Conservation (phyloP, 2,888 invertebrate species). For the Crossocerus cetratus region DNA sequence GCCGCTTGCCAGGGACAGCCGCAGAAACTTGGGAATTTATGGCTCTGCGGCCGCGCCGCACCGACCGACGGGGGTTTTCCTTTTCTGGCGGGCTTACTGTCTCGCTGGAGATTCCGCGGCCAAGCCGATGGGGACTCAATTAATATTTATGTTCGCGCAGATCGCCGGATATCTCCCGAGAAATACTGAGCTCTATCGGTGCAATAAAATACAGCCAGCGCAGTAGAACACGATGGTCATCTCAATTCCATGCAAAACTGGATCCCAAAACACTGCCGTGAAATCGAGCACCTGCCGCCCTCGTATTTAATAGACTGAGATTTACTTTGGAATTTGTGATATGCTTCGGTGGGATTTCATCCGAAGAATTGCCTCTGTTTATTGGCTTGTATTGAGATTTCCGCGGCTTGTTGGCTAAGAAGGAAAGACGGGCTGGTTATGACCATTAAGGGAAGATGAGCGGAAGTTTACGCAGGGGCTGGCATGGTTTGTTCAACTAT, state of each 20-base stretch:
- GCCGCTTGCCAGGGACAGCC: slow-evolving; percentile 64
- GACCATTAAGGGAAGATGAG: slow-evolving; percentile 18
- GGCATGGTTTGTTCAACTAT: slow-evolving; percentile 34
- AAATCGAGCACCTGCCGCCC: background rate
- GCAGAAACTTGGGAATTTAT: slow-evolving; percentile 72
- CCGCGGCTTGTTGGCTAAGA: background rate
- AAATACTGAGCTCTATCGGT: no score
- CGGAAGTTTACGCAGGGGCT: slow-evolving; percentile 21
- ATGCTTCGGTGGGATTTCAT: background rate
- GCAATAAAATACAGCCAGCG: no score
- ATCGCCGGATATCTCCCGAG: no score
- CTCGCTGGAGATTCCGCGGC: slow-evolving; percentile 52
- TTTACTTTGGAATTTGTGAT: no score
- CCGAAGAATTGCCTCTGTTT: background rate
- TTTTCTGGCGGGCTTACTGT: slow-evolving; percentile 55
- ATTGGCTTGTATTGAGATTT: slow-evolving; percentile 21
- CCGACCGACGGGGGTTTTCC: slow-evolving; percentile 58
- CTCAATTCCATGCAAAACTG: no score
- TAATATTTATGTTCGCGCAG: slow-evolving; percentile 59
- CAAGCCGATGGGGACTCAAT: slow-evolving; percentile 56
- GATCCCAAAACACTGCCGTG: no score
- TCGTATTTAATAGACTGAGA: no score
- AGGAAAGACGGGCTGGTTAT: slow-evolving; percentile 17
- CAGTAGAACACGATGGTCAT: no score
- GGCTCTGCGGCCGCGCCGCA: slow-evolving; percentile 51